Conservation (phyloP, 2,113 vertebrate species). For the Crotophaga sulcirostris region DNA sequence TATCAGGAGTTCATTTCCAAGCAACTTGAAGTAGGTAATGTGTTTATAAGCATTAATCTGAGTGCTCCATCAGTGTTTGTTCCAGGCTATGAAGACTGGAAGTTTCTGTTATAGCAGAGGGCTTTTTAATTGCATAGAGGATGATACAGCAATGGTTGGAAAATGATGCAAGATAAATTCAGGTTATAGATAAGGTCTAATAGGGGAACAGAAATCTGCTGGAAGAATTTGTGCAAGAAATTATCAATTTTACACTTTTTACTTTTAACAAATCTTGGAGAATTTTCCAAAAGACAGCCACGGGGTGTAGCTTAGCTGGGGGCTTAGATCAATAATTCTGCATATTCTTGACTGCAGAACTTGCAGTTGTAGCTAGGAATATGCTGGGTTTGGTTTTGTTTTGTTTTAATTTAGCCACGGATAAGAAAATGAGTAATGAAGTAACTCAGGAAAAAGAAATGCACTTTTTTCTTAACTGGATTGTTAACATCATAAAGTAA, state of each 20-base stretch:
- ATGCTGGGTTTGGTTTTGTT: fast-evolving
- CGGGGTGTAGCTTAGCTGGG: background rate
- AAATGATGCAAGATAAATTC: background rate
- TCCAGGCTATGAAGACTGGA: background rate
- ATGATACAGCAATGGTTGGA: background rate
- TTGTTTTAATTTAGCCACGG: background rate
- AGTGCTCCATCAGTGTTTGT: background rate
- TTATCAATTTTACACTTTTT: background rate
- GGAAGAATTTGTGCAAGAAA: background rate
- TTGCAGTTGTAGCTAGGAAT: background rate
- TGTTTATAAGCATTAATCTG: background rate
- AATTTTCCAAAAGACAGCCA: background rate
- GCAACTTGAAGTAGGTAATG: slow-evolving; percentile 5
- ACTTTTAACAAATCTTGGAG: background rate
- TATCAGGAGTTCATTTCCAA: slow-evolving; percentile 25
- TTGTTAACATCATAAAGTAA: background rate
- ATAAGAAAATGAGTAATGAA: background rate
- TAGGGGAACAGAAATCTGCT: background rate
- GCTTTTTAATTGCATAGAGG: background rate
- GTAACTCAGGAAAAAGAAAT: background rate
- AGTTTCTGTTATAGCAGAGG: background rate
- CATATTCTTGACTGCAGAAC: background rate
- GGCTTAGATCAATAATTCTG: background rate
- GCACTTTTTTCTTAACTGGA: background rate
- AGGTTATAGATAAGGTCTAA: background rate